phyloP scores from a whole-genome alignment of 2,797 vertebrate species.

The Periophthalmus magnuspinnatus region DNA sequence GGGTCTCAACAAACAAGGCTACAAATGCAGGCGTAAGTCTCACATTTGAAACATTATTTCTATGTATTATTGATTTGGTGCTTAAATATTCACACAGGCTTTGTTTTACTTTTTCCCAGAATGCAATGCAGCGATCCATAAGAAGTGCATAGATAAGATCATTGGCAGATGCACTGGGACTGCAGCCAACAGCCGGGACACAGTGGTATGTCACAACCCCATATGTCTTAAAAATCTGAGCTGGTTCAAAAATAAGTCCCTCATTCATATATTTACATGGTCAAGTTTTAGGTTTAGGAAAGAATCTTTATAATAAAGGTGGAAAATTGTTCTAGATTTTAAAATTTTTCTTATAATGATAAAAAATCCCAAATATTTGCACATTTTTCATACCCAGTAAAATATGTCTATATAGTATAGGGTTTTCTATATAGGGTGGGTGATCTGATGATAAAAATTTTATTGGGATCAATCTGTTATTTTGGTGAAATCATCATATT shows the following conservation, averaged over 20 bases:
- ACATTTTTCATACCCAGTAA: too few species aligned
- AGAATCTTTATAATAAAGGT: neutral
- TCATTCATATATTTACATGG: neutral
- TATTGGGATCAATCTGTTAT: too few species aligned
- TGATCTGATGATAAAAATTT: too few species aligned
- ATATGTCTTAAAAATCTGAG: constrained; percentile 20
- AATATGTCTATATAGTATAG: too few species aligned
- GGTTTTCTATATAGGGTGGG: too few species aligned
- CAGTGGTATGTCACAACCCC: constrained; percentile 73
- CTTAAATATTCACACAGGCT: neutral
- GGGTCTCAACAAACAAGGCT: constrained; percentile 85
- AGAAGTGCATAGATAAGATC: constrained; percentile 99
- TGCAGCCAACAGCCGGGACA: constrained; percentile 94
- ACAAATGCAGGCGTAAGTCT: constrained; percentile 83
- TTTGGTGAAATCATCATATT: too few species aligned
- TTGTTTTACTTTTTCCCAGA: constrained; percentile 73
- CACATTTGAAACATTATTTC: neutral
- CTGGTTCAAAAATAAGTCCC: neutral
- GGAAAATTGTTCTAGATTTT: neutral
- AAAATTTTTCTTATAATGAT: too few species aligned
- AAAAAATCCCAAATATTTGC: too few species aligned
- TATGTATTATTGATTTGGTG: neutral
- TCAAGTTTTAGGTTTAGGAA: neutral
- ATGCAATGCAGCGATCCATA: constrained; percentile 99
- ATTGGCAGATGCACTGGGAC: constrained; percentile 98